A percentile compares a stretch with the other conserved stretches of the same genome.
These are phyloP conservation scores for Manis pentadactyla DNA, from an alignment of 2,797 vertebrate genomes.

Conservation along the genomic window DNA sequence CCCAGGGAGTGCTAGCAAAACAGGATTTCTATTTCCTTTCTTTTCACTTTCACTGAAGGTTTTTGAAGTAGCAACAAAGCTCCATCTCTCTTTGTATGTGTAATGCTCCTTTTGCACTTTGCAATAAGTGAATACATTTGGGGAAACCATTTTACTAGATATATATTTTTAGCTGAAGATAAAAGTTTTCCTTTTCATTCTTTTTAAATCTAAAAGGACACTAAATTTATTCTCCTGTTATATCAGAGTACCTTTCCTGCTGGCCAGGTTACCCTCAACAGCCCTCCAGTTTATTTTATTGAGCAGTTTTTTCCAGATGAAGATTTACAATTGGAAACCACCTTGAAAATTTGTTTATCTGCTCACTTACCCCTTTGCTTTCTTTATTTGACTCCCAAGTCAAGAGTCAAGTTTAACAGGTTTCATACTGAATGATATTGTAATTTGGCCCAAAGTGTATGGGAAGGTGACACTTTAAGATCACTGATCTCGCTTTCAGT, in stretches of 20 bases:
- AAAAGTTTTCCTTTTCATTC: slow-evolving; percentile 33
- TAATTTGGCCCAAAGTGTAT: not conserved
- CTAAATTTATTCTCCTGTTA: not conserved
- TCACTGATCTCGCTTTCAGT: not conserved
- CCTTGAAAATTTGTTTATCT: not conserved
- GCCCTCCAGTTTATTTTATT: not conserved
- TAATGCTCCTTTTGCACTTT: not conserved
- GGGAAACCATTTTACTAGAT: not conserved
- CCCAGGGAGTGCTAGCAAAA: not conserved
- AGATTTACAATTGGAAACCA: not conserved
- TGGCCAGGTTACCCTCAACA: not conserved
- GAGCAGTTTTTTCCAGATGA: not conserved
- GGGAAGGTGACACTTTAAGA: not conserved
- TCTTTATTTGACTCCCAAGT: not conserved
- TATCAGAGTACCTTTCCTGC: not conserved
- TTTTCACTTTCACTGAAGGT: not conserved
- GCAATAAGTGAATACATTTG: not conserved
- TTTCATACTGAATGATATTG: not conserved
- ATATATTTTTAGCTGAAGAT: slow-evolving; percentile 9
- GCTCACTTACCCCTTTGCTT: not conserved
- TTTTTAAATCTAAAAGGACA: slow-evolving; percentile 4
- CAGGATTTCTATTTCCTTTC: not conserved
- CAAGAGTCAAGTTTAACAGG: not conserved
- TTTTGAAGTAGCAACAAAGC: not conserved
- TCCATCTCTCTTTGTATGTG: not conserved